Conservation (phyloP, 1,140 invertebrate species). For the Babylonia areolata region DNA sequence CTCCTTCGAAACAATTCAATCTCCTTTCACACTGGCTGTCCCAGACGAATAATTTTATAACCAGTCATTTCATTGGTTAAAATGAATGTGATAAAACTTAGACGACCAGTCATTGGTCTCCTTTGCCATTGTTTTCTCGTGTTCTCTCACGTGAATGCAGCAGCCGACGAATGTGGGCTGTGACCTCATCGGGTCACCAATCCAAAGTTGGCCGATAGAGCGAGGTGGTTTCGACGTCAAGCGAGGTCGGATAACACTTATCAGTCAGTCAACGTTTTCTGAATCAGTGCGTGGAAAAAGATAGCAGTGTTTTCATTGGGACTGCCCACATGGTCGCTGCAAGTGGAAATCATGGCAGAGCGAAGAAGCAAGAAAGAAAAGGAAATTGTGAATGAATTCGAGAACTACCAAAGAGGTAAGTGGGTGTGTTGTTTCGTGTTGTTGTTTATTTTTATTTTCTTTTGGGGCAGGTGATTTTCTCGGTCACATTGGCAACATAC, state of each 20-base stretch:
- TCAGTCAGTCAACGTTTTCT: background rate
- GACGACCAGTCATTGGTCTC: background rate
- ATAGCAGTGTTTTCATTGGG: background rate
- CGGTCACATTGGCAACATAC: too few relatives aligned
- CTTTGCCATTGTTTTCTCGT: background rate
- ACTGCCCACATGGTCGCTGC: background rate
- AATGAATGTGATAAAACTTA: background rate
- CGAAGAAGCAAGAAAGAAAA: constrained; percentile 65
- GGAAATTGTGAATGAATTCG: constrained; percentile 63
- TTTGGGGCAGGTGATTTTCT: too few relatives aligned
- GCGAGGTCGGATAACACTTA: background rate
- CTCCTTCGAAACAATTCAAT: background rate
- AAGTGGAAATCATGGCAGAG: constrained; percentile 56
- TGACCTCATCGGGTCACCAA: background rate
- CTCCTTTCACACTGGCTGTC: background rate
- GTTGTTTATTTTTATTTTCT: too few relatives aligned
- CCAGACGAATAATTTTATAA: background rate
- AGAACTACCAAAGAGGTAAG: constrained; percentile 65
- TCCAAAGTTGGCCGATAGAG: background rate
- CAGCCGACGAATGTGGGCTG: background rate
- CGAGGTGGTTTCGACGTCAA: background rate
- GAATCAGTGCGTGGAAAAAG: background rate
- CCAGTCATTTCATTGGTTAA: background rate
- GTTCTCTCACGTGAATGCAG: background rate
- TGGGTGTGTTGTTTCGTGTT: background rate